Base-by-base conservation (phyloP, 2,113 vertebrate species). In the Notarius quadriscutis region DNA sequence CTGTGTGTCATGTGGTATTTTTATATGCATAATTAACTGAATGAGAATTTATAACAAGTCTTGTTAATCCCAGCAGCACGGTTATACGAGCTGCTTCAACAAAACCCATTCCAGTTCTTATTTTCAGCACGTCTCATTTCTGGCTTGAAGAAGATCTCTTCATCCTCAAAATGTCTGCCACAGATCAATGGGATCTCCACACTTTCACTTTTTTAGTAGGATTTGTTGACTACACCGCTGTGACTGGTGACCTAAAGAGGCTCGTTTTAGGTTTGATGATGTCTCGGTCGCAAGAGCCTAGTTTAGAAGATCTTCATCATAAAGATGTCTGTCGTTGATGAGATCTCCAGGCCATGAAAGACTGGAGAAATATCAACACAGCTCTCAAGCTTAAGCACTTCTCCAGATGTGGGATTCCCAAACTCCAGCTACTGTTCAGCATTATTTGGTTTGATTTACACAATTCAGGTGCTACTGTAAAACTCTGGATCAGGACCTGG, bases 331-430 rank as follows among this genome's bases (percentile, higher is more conserved):
- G 41, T 62, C 8, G 77, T 65, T 55, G 58, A 88, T 80, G 75
- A 85, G 50, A 65, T 85, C 57, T 60, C 30, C 84, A 77, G 83
- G 75, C 15, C n/a, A 30, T 30, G 30, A 74, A 75, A 69, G 51
- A 81, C 2, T 1, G 22, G 14, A 53, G 18, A 81, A 72, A 41
- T 20, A 22, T 50, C 27, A 18, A 9, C 77, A 55, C 15, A 10
- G n/a, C 9, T 58, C 78, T 80, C 55, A 1, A 7, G 34, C 30
- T 48, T 87, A n/a, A 58, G 7, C 9, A 60, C 17, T 81, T 81
- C 51, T 53, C 41, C 85, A 87, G 58, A 65, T 11, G 48, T 25
- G 55, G 30, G 53, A 34, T 41, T 60, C 57, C 53, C 55, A 58
- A 30, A 57, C 14, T 30, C n/a, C 15, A 30, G 55, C 55, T 58